Evolutionary conservation across 2,888 invertebrate species (phyloP), one percentile per base, ranked within the genome.

Genomic region (Philereme transversata): DNA sequence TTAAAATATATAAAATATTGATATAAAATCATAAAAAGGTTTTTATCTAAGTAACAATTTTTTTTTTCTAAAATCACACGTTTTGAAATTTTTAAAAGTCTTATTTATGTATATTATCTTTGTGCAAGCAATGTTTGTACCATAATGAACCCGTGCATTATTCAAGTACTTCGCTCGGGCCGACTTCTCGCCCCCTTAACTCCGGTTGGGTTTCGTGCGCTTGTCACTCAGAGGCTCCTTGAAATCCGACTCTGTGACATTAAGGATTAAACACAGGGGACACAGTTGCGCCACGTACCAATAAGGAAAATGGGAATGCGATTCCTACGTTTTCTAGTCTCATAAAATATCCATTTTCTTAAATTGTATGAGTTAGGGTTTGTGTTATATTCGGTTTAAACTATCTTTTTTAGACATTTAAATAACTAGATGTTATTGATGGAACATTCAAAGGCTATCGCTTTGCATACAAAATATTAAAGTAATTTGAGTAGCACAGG

Each of bases 61-160:
- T 22, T 22, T 22, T 22, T 22, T 22, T 22, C 22, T 22, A 22
- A 22, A 1, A 3, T 22, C 22, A 22, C 22, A 22, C 22, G 22
- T 22, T 22, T 22, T 22, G 22, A 22, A n/a, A n/a, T n/a, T n/a
- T n/a, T n/a, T n/a, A n/a, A n/a, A n/a, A 22, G 22, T 22, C 3
- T 22, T 22, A 3, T 22, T 22, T 22, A 40, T 40, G 4, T 40
- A 7, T 36, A 6, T 36, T 4, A 40, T 6, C 40, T 6, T 40
- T 11, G 5, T 49, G 34, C 10, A 55, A 41, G 36, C 35, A 34
- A 46, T 43, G 52, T 52, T 48, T 43, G 51, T 45, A 51, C 56
- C 47, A 51, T 56, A 51, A 60, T 60, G 48, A 52, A 49, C 35
- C 33, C 35, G 34, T 57, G 43, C 36, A 54, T 54, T 57, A 53